Conservation (phyloP, 2,888 invertebrate species). For the Chaetogeoica ovagalla region DNA sequence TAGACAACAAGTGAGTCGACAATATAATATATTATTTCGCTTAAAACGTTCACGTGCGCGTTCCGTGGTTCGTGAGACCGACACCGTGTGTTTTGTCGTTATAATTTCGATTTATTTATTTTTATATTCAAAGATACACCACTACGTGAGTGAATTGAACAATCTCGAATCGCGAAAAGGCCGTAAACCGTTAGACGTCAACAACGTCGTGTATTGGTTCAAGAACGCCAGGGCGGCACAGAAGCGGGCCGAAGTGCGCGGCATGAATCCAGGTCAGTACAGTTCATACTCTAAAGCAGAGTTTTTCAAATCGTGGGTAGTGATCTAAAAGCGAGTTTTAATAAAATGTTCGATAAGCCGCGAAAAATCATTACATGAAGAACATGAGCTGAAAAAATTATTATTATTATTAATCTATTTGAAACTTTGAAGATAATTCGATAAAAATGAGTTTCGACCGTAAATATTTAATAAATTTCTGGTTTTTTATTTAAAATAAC, state of each 20-base stretch:
- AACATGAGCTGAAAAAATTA: no score
- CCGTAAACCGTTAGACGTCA: conserved; percentile 90
- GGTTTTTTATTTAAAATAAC: no score
- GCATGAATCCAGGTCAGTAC: conserved; percentile 60
- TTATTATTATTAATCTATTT: no score
- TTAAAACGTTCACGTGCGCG: background rate
- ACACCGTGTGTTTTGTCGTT: background rate
- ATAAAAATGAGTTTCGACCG: no score
- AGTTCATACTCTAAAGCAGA: background rate
- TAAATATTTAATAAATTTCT: no score
- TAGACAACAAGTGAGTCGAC: conserved; percentile 72
- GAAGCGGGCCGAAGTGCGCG: conserved; percentile 77
- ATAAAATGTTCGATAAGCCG: no score
- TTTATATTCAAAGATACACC: conserved; percentile 69
- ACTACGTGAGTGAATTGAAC: conserved; percentile 92
- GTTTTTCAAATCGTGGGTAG: no score
- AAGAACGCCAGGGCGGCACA: conserved; percentile 96
- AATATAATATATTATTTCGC: background rate
- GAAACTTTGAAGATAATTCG: no score
- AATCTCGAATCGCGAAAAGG: conserved; percentile 88
- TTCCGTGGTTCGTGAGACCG: background rate
- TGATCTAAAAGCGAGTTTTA: no score
- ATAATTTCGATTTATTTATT: background rate
- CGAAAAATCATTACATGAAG: no score
- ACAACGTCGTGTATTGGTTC: conserved; percentile 97